Evolutionary conservation across 2,888 invertebrate genomes (phyloP).

Genomic region (Aspidiotus rigidus): DNA sequence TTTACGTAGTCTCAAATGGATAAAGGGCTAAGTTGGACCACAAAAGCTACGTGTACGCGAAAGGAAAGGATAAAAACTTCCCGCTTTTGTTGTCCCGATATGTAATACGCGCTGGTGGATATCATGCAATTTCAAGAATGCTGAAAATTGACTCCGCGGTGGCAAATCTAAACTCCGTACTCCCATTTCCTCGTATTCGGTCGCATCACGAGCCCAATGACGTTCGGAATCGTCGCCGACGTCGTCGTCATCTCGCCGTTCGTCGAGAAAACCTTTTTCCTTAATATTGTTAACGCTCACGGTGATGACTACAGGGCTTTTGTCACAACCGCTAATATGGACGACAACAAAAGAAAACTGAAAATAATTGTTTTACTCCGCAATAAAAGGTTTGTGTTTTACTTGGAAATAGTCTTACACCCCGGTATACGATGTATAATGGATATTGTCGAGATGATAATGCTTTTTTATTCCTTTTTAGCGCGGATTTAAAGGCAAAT

Average conservation of each 20-base stretch:
- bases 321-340: slow-evolving; percentile 9
- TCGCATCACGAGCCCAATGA: no score
- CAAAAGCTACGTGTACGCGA: slow-evolving; percentile 12
- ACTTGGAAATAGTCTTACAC: slow-evolving; percentile 1
- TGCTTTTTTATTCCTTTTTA: not conserved
- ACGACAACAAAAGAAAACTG: slow-evolving; percentile 24
- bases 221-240: no score
- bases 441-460: not conserved
- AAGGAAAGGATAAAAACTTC: slow-evolving; percentile 22
- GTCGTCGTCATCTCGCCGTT: not conserved
- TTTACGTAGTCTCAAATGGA: slow-evolving; percentile 15
- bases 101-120: slow-evolving; percentile 14
- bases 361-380: slow-evolving; percentile 29
- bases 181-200: no score
- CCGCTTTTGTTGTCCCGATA: slow-evolving; percentile 29
- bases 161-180: not conserved
- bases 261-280: slow-evolving; percentile 16
- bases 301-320: slow-evolving; percentile 7
- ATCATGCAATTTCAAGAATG: slow-evolving; percentile 19
- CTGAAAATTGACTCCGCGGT: slow-evolving; percentile 25
- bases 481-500: not conserved
- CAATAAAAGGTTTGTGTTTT: slow-evolving; percentile 2
- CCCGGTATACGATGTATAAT: not conserved
- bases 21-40: slow-evolving; percentile 18
- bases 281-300: slow-evolving; percentile 9